Conservation (phyloP, 2,888 invertebrate genomes). For the Troides oblongomaculatus region DNA sequence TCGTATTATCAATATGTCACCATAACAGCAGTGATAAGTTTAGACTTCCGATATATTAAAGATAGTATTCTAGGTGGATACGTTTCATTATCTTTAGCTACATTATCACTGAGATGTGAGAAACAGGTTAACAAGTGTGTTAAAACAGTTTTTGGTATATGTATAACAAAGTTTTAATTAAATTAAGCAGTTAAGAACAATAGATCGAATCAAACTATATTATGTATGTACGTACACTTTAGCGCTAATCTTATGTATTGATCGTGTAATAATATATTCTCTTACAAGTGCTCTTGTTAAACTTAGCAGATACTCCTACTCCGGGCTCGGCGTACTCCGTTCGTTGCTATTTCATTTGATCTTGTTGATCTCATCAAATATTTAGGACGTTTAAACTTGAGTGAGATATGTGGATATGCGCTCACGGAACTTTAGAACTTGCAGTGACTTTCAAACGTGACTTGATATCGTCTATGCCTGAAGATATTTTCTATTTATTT, state of each 20-base stretch:
- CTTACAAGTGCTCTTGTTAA: constrained; percentile 72
- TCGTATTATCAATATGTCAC: no score
- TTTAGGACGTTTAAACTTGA: constrained; percentile 72
- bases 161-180: background rate
- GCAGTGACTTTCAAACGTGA: constrained; percentile 52
- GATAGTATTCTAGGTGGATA: no score
- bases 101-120: no score
- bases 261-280: constrained; percentile 69
- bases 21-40: no score
- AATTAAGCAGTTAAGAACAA: constrained; percentile 4
- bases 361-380: constrained; percentile 74
- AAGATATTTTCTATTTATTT: constrained; percentile 40
- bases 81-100: no score
- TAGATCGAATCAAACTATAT: constrained; percentile 15
- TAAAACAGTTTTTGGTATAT: no score
- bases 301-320: constrained; percentile 54
- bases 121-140: no score
- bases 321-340: constrained; percentile 55
- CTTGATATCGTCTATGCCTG: constrained; percentile 40
- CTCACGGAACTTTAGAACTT: constrained; percentile 43
- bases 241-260: constrained; percentile 45
- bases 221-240: constrained; percentile 33
- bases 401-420: constrained; percentile 54
- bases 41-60: no score
- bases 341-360: constrained; percentile 70